Conservation (phyloP, 2,113 vertebrate species). For the Meles meles region DNA sequence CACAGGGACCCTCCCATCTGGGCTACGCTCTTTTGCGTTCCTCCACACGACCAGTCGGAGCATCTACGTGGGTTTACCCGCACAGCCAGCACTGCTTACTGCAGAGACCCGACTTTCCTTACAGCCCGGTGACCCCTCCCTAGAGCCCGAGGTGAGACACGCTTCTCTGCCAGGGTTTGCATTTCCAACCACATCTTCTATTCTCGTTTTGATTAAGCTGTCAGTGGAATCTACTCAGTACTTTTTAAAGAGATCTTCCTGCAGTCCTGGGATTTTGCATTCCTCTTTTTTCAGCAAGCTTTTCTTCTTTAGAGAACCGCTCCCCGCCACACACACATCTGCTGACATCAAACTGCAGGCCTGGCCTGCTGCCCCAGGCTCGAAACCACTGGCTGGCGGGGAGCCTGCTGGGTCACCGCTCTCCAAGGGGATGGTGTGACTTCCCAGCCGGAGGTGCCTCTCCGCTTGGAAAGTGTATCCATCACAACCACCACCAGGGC, state of each 20-base stretch:
- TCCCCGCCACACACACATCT: no score
- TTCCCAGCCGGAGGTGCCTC: not conserved
- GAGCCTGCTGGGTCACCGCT: no score
- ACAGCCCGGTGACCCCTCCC: not conserved
- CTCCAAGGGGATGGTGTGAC: not conserved
- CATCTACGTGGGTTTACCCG: not conserved
- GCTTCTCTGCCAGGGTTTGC: not conserved
- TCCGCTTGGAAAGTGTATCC: not conserved
- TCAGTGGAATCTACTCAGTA: not conserved
- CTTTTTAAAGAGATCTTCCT: not conserved
- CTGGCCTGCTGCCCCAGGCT: no score
- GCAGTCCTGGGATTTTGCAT: not conserved
- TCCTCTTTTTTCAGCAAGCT: not conserved
- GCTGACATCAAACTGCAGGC: not conserved
- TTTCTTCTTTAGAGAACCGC: not conserved
- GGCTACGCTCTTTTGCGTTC: not conserved
- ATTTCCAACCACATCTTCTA: not conserved
- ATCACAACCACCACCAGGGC: no score
- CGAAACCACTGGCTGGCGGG: not conserved
- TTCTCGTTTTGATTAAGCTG: not conserved
- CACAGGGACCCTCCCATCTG: not conserved
- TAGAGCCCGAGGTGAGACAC: not conserved
- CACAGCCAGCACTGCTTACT: not conserved
- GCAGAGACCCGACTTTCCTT: not conserved
- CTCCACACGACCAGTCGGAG: accelerated